Percentiles rank a stretch among this genome's conserved stretches.
These are phyloP conservation scores for Pelmatolapia mariae DNA, from an alignment of 2,113 vertebrate genomes.

Conservation along the genomic window DNA sequence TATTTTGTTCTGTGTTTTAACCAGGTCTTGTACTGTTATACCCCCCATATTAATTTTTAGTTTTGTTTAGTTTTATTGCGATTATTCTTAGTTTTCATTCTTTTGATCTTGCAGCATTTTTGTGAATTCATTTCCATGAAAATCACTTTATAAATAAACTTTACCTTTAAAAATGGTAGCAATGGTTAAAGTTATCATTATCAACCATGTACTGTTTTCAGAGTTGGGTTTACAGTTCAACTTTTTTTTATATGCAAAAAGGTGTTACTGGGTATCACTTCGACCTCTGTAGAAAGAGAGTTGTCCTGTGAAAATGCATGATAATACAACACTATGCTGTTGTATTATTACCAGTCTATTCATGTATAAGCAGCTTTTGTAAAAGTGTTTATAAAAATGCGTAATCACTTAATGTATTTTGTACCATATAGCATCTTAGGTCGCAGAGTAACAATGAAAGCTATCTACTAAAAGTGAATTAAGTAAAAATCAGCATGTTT, in stretches of 20 bases:
- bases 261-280: not conserved
- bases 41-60: not conserved
- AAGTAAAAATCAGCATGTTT: not conserved
- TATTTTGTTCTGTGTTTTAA: not conserved
- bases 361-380: not conserved
- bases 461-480: not conserved
- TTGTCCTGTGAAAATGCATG: not conserved
- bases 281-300: not conserved
- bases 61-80: not conserved
- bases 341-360: not conserved
- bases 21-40: not conserved
- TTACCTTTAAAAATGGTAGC: not conserved
- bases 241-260: not conserved
- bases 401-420: not conserved
- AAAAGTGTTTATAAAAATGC: not conserved
- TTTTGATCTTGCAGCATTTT: not conserved
- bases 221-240: not conserved
- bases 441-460: not conserved
- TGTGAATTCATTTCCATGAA: not conserved
- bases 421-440: not conserved
- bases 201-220: not conserved
- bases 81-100: not conserved
- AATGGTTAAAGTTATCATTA: not conserved
- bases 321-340: fast-evolving
- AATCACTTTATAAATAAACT: not conserved